phyloP scores from a whole-genome alignment of 1,140 invertebrate species.

The Drosophila teissieri region DNA sequence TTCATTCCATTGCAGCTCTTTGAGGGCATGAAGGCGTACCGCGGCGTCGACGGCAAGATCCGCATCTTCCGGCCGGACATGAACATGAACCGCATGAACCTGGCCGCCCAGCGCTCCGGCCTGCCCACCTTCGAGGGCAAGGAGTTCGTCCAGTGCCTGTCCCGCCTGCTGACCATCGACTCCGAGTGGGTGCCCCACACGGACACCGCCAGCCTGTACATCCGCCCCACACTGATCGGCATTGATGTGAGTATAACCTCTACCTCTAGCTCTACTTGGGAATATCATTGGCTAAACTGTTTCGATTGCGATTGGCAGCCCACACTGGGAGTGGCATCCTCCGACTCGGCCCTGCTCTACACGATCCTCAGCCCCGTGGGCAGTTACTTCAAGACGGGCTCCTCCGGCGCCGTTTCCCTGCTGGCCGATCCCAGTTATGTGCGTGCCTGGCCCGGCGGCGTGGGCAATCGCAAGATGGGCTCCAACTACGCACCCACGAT shows the following conservation, averaged over 20 bases:
- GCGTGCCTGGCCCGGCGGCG: slow-evolving; percentile 97
- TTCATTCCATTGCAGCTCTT: slow-evolving; percentile 91
- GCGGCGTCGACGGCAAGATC: slow-evolving; percentile 96
- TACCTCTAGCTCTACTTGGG: too few relatives aligned
- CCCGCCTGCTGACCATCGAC: slow-evolving; percentile 95
- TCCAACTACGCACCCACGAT: slow-evolving; percentile 96
- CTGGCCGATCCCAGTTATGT: slow-evolving; percentile 86
- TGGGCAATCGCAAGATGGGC: slow-evolving; percentile 97
- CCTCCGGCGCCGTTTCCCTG: slow-evolving; percentile 88
- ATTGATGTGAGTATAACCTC: slow-evolving; percentile 92
- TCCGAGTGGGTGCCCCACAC: slow-evolving; percentile 98
- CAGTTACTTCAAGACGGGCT: slow-evolving; percentile 92
- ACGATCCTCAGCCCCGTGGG: slow-evolving; percentile 97
- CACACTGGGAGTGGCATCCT: slow-evolving; percentile 93
- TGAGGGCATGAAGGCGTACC: slow-evolving; percentile 99
- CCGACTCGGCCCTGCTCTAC: slow-evolving; percentile 94
- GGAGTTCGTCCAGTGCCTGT: slow-evolving; percentile 95
- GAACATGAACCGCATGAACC: slow-evolving; percentile 97
- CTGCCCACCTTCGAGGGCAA: slow-evolving; percentile 95
- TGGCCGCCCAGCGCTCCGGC: slow-evolving; percentile 92
- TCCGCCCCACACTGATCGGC: slow-evolving; percentile 98
- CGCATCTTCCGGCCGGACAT: slow-evolving; percentile 97
- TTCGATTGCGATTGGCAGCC: slow-evolving; percentile 86
- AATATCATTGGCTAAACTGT: not conserved
- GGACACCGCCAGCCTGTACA: slow-evolving; percentile 95